phyloP scores from a whole-genome alignment of 2,797 vertebrate genomes.

The Atherinosoma microstoma region DNA sequence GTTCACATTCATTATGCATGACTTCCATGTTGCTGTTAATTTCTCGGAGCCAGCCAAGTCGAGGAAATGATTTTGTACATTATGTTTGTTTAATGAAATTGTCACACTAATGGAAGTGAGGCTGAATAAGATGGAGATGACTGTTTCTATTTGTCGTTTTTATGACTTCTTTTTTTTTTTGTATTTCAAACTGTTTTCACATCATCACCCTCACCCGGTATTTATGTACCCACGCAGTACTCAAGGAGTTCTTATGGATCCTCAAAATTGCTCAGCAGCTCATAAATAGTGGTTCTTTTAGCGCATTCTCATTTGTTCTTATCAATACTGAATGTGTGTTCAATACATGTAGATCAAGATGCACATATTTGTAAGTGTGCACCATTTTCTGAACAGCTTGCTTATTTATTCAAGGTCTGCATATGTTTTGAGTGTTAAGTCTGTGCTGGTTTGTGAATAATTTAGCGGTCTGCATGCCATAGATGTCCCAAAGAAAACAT shows the following conservation, averaged over 20 bases:
- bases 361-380: constrained; percentile 15
- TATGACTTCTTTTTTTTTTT: constrained; percentile 66
- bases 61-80: constrained; percentile 83
- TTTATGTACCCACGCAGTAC: constrained; percentile 52
- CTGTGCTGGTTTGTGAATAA: constrained; percentile 62
- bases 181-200: constrained; percentile 58
- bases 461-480: constrained; percentile 66
- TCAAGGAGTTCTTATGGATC: constrained; percentile 37
- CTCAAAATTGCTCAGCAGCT: constrained; percentile 34
- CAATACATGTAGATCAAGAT: background rate
- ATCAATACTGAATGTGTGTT: constrained; percentile 27
- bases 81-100: constrained; percentile 86
- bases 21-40: constrained; percentile 84
- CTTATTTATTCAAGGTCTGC: constrained; percentile 28
- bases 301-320: constrained; percentile 30
- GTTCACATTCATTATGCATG: constrained; percentile 85
- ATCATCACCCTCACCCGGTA: constrained; percentile 47
- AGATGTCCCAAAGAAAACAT: constrained; percentile 83
- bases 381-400: constrained; percentile 6
- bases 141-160: constrained; percentile 80
- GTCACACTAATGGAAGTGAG: constrained; percentile 82
- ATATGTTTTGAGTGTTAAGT: constrained; percentile 36
- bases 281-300: constrained; percentile 39
- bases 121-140: constrained; percentile 79
- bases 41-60: constrained; percentile 82